Evolutionary conservation across 2,888 invertebrate species (phyloP).

Genomic region (Heliconius aoede): DNA sequence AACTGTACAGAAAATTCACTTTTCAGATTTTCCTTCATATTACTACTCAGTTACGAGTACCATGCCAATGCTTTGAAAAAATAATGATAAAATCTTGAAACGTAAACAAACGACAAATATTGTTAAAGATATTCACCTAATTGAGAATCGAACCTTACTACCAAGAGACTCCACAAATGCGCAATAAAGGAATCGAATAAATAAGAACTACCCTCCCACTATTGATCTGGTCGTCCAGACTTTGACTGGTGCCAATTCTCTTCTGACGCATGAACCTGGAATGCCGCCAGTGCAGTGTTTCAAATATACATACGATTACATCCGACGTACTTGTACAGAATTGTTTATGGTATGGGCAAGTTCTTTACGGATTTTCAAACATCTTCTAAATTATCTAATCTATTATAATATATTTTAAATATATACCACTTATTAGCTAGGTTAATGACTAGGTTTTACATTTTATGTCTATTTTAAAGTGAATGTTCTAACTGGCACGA

Average conservation of each 20-base stretch:
- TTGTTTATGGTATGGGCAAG: background rate
- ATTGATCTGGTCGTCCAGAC: constrained; percentile 12
- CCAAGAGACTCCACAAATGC: background rate
- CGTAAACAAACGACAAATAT: background rate
- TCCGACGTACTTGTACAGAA: background rate
- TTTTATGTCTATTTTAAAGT: background rate
- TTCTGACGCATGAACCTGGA: constrained; percentile 63
- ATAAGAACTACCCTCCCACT: background rate
- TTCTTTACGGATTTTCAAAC: background rate
- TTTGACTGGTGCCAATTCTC: constrained; percentile 44
- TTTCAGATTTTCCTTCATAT: no score
- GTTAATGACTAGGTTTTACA: no score
- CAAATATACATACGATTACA: constrained; percentile 16
- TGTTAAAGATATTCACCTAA: background rate
- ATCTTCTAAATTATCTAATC: background rate
- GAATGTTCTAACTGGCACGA: no score
- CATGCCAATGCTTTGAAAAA: background rate
- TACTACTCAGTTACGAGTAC: background rate
- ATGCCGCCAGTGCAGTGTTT: constrained; percentile 62
- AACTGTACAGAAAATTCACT: no score
- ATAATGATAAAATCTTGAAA: background rate
- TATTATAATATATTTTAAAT: no score
- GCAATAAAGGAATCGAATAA: background rate
- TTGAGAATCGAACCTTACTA: background rate
- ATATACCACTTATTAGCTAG: no score